These are phyloP conservation scores for Nansenia antarctica DNA, from an alignment of 2,113 vertebrate species.

Conservation along the genomic window DNA sequence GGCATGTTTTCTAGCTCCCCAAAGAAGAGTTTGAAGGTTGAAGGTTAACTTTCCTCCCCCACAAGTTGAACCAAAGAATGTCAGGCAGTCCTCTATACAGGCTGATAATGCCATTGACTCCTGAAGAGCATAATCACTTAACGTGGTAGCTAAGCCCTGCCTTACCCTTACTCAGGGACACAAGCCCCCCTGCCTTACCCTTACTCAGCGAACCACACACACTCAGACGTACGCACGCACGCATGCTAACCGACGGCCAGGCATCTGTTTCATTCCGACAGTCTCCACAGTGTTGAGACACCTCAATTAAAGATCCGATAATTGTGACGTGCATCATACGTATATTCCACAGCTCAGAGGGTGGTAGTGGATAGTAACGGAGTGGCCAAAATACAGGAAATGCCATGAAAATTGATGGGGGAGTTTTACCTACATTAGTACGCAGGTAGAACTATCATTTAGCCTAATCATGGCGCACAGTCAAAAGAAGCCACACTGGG, in stretches of 20 bases:
- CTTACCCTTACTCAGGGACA: slow-evolving; percentile 43
- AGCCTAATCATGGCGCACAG: too few relatives aligned
- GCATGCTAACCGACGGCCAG: slow-evolving; percentile 56
- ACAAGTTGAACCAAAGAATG: neutral
- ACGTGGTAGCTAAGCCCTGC: slow-evolving; percentile 47
- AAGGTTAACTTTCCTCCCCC: neutral
- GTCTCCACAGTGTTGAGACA: too few relatives aligned
- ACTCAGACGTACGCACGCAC: neutral
- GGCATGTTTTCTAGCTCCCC: neutral
- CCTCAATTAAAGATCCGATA: too few relatives aligned
- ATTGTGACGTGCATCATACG: too few relatives aligned
- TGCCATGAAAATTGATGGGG: too few relatives aligned
- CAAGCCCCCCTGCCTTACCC: slow-evolving; percentile 51
- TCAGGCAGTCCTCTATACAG: slow-evolving; percentile 33
- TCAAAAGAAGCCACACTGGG: too few relatives aligned
- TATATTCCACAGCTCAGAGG: too few relatives aligned
- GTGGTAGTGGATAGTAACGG: too few relatives aligned
- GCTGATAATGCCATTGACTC: slow-evolving; percentile 43
- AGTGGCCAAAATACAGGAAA: too few relatives aligned
- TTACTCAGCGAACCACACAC: slow-evolving; percentile 47
- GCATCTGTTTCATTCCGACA: slow-evolving; percentile 70
- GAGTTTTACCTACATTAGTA: too few relatives aligned
- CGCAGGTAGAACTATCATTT: too few relatives aligned
- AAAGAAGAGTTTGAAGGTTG: too few relatives aligned
- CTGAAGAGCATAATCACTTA: slow-evolving; percentile 62